Conservation (phyloP, 2,113 vertebrate genomes). For the Patagioenas fasciata region DNA sequence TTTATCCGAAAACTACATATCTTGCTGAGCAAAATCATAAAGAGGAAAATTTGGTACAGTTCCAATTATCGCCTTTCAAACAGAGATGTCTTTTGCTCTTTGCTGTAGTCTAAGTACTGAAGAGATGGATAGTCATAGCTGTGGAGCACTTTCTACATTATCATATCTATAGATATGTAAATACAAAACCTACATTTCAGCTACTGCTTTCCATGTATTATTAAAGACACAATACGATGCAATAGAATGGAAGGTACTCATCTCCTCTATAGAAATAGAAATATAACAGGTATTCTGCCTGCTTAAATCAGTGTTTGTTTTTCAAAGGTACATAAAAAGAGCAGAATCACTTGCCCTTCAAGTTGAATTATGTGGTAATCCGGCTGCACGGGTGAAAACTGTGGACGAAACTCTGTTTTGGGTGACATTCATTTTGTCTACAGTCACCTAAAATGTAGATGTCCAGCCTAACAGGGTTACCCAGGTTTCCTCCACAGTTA, state of each 20-base stretch:
- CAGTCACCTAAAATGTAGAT: background rate
- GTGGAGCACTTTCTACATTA: background rate
- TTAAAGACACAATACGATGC: background rate
- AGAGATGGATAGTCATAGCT: background rate
- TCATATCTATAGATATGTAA: background rate
- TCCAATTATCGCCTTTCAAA: background rate
- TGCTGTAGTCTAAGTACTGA: background rate
- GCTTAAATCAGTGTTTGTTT: background rate
- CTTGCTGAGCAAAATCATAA: background rate
- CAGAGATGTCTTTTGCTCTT: background rate
- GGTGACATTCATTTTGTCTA: background rate
- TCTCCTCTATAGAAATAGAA: background rate
- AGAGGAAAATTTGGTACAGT: background rate
- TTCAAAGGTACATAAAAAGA: no score
- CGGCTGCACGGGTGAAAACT: fast-evolving
- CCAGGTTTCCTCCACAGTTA: background rate
- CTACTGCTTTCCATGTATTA: background rate
- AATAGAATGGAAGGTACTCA: background rate
- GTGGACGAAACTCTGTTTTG: background rate
- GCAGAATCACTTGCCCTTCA: no score
- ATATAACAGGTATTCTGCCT: background rate
- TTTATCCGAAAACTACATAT: background rate
- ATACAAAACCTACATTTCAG: background rate
- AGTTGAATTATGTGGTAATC: background rate
- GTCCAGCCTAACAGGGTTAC: background rate